Base-by-base conservation (phyloP, 37 sponge, comb jelly and placozoan genomes). In the Ephydatia muelleri region DNA sequence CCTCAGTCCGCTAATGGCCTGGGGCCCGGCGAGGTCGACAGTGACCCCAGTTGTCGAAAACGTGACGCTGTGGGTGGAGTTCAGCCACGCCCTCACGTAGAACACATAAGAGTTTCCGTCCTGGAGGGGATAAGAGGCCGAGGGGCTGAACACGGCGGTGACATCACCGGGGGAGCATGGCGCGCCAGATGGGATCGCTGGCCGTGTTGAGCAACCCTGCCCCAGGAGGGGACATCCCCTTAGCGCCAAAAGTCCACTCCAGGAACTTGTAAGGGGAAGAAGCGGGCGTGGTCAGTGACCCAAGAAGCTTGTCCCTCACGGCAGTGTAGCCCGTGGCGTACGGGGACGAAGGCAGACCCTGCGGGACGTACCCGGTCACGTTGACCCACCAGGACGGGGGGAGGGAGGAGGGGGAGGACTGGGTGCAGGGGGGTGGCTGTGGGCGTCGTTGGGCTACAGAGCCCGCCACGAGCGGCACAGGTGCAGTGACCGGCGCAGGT, bases 401-500 rank as follows among this genome's bases (percentile, higher is more conserved):
- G 5, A 29, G 81, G 32, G 40, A 89, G 69, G 2, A 33, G 31
- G 36, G 81, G 1, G 38, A 13, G 25, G 40, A 0, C 31, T 5
- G 67, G 0, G 13, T 33, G 40, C 22, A 67, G 30, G 26, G 85
- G 85, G 34, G 86, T 36, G 27, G 79, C 23, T 12, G n/a, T 48
- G 2, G 29, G 32, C 2, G 77, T 4, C 30, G 77, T 31, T 2
- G 80, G 38, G 32, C 22, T 30, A 69, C 93, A 93, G 26, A 82
- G 80, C 39, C 86, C 75, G 0, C 87, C 92, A 27, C 86, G 68
- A 2, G 87, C 82, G 38, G 80, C 87, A 82, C 95, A 95, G 22
- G 95, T 83, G 70, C 95, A 95, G 86, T 95, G 95, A 25, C 95
- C 95, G 28, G 80, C 8, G 70, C 92, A 91, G 67, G 84, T 83